Percentiles rank a stretch among this genome's conserved stretches.
Conservation (phyloP, 2,888 invertebrate species). For the Lissocephala sabroskyi region DNA sequence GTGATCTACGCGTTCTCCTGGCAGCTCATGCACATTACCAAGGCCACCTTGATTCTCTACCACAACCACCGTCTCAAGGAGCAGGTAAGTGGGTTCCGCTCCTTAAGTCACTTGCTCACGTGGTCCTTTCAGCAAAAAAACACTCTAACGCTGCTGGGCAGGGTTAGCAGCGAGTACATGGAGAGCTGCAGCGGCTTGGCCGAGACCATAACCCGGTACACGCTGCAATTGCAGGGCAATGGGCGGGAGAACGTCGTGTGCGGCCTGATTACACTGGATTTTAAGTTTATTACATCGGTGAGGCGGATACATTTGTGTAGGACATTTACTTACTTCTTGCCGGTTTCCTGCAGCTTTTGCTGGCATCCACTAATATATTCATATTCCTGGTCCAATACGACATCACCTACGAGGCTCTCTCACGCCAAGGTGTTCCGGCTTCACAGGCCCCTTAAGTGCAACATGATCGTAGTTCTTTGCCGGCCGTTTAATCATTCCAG, state of each 20-base stretch:
- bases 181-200: constrained; percentile 1
- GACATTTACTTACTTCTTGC: not conserved
- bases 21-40: too few species aligned
- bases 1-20: too few species aligned
- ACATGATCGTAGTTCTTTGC: too few species aligned
- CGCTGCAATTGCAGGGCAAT: constrained; percentile 29
- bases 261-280: constrained; percentile 30
- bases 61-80: constrained; percentile 28
- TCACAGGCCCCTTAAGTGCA: too few species aligned
- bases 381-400: constrained; percentile 49
- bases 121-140: constrained; percentile 30
- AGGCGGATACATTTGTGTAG: not conserved
- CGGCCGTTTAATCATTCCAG: too few species aligned
- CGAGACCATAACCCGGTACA: constrained; percentile 33
- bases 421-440: not conserved
- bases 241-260: constrained; percentile 35
- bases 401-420: constrained; percentile 35
- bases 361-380: constrained; percentile 37
- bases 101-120: not conserved
- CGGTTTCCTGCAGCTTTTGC: constrained; percentile 33
- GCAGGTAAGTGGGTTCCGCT: constrained; percentile 29
- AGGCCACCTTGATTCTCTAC: too few species aligned
- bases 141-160: constrained; percentile 23
- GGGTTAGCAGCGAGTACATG: not conserved
- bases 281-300: constrained; percentile 35